Percentiles rank a stretch among this genome's conserved stretches.
Conservation (phyloP, 1,140 invertebrate genomes). For the Drosophila insularis region DNA sequence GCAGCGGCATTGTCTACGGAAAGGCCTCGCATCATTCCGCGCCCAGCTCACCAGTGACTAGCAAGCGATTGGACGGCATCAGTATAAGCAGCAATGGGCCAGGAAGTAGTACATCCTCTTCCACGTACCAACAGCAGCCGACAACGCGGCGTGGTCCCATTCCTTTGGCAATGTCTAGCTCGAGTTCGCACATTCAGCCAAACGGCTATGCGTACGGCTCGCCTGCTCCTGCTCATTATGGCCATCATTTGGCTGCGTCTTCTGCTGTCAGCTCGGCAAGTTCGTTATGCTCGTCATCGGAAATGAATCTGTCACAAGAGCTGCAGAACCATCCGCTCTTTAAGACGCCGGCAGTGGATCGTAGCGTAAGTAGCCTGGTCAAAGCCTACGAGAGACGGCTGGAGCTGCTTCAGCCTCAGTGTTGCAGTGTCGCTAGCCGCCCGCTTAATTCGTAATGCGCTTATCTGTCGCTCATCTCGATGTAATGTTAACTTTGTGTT, state of each 20-base stretch:
- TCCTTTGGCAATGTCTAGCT: conserved; percentile 78
- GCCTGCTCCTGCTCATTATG: conserved; percentile 56
- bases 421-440: conserved; percentile 34
- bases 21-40: conserved; percentile 84
- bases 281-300: conserved; percentile 78
- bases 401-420: conserved; percentile 30
- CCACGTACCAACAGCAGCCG: conserved; percentile 22
- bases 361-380: conserved; percentile 79
- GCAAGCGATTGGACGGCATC: conserved; percentile 58
- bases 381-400: conserved; percentile 61
- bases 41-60: conserved; percentile 86
- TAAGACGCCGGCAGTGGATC: conserved; percentile 77
- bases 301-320: conserved; percentile 82
- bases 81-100: conserved; percentile 32
- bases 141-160: conserved; percentile 56
- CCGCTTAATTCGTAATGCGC: conserved; percentile 35
- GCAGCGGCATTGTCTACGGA: conserved; percentile 64
- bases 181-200: conserved; percentile 75
- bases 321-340: conserved; percentile 82
- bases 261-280: conserved; percentile 79
- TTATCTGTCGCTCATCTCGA: conserved; percentile 39
- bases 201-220: conserved; percentile 66
- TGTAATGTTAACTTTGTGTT: conserved; percentile 67
- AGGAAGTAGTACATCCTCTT: background rate
- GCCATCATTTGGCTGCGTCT: conserved; percentile 77